Evolutionary conservation across 1,140 invertebrate genomes (phyloP).

Genomic region (Calephelis virginiensis): DNA sequence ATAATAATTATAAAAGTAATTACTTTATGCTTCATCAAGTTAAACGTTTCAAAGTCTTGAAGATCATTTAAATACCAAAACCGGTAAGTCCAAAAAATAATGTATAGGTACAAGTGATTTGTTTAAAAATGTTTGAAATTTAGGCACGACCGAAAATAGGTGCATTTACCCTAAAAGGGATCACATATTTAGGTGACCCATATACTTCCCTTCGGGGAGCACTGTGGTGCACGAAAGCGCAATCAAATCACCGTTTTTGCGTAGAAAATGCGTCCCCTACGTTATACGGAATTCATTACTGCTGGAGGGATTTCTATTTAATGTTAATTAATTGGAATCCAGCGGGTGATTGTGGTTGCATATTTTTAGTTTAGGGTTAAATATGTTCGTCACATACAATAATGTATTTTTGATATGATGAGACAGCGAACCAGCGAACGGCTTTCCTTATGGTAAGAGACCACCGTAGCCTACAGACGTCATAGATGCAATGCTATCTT

Average conservation of each 20-base stretch:
- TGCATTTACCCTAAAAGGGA: slow-evolving; percentile 41
- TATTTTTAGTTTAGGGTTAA: background rate
- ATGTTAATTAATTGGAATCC: slow-evolving; percentile 13
- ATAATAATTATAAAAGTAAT: no score
- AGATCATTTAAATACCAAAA: no score
- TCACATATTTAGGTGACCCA: slow-evolving; percentile 61
- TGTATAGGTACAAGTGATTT: background rate
- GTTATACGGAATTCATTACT: slow-evolving; percentile 29
- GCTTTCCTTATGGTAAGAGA: no score
- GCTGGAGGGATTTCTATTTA: slow-evolving; percentile 16
- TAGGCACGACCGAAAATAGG: slow-evolving; percentile 9
- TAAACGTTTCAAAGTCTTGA: no score
- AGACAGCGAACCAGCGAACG: no score
- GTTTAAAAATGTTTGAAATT: background rate
- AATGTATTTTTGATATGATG: no score
- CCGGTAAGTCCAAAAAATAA: no score
- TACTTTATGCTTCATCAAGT: no score
- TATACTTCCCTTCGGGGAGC: slow-evolving; percentile 46
- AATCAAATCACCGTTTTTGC: slow-evolving; percentile 57
- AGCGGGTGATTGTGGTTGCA: background rate
- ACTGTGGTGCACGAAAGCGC: slow-evolving; percentile 49
- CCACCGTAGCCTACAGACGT: no score
- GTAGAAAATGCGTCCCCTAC: slow-evolving; percentile 31
- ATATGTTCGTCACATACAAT: no score
- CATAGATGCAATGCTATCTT: no score